Evolutionary conservation across 2,888 invertebrate genomes (phyloP).

Genomic region (Chironomus riparius): DNA sequence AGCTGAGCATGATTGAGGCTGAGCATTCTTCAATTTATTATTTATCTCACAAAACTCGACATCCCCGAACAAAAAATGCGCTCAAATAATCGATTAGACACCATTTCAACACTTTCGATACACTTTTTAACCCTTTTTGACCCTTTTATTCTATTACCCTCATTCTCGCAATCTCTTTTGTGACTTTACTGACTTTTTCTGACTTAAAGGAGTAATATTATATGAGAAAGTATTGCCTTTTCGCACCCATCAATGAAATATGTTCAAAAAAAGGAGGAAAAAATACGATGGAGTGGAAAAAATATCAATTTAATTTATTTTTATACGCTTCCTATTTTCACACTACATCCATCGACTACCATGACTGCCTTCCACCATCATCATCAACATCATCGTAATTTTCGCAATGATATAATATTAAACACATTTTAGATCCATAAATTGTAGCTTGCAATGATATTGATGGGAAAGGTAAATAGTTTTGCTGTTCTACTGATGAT

Average conservation of each 20-base stretch:
- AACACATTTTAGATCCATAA: too few relatives aligned
- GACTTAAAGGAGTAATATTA: not conserved
- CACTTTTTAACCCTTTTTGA: not conserved
- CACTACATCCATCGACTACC: too few relatives aligned
- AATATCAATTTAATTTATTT: not conserved
- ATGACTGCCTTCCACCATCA: too few relatives aligned
- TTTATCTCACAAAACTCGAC: too few relatives aligned
- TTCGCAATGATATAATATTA: too few relatives aligned
- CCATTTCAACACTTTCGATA: too few relatives aligned
- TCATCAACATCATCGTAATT: too few relatives aligned
- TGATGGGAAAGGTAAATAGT: constrained; percentile 1
- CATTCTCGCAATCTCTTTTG: not conserved
- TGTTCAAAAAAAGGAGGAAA: not conserved
- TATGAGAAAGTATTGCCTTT: not conserved
- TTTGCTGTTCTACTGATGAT: not conserved
- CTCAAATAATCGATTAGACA: too few relatives aligned
- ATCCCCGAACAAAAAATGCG: too few relatives aligned
- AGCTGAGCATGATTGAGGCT: too few relatives aligned
- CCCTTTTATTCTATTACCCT: not conserved
- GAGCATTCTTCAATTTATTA: too few relatives aligned
- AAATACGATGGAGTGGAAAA: not conserved
- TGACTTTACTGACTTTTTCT: not conserved
- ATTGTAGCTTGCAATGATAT: not conserved
- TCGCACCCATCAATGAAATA: not conserved
- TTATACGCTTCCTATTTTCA: not conserved